Evolutionary conservation across 2,797 vertebrate species (phyloP).

Genomic region (Scolopax rusticola): DNA sequence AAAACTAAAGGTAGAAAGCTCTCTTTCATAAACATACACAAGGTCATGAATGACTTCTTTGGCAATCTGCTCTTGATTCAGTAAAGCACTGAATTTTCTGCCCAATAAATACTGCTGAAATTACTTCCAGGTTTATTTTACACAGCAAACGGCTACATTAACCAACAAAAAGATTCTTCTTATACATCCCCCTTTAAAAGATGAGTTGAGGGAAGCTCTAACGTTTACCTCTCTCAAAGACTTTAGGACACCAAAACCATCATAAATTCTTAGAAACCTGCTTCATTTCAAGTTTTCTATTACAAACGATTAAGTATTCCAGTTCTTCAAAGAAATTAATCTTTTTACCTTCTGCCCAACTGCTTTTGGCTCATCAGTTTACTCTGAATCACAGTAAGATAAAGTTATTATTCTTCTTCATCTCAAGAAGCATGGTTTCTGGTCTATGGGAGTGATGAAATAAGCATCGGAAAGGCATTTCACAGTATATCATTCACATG

Average conservation of each 20-base stretch:
- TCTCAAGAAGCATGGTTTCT: not conserved
- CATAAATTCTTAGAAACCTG: not conserved
- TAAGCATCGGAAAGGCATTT: not conserved
- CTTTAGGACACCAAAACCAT: not conserved
- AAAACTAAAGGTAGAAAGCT: slow-evolving; percentile 23
- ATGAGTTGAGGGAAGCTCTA: not conserved
- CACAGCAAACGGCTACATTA: not conserved
- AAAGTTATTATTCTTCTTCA: not conserved
- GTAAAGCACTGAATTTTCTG: not conserved
- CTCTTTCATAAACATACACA: slow-evolving; percentile 7
- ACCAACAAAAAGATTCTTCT: not conserved
- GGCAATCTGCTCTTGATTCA: slow-evolving; percentile 2
- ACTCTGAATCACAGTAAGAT: not conserved
- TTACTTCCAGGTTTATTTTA: slow-evolving; percentile 22
- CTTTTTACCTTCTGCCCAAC: not conserved
- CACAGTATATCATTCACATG: not conserved
- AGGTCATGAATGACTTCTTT: not conserved
- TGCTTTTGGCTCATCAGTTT: not conserved
- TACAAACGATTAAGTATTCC: not conserved
- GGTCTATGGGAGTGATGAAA: not conserved
- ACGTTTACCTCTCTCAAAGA: not conserved
- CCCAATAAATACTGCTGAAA: not conserved
- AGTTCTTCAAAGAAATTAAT: not conserved
- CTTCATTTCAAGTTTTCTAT: not conserved
- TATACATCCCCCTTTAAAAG: not conserved